Base-by-base conservation (phyloP, 2,797 vertebrate genomes). In the Babyrousa celebensis region DNA sequence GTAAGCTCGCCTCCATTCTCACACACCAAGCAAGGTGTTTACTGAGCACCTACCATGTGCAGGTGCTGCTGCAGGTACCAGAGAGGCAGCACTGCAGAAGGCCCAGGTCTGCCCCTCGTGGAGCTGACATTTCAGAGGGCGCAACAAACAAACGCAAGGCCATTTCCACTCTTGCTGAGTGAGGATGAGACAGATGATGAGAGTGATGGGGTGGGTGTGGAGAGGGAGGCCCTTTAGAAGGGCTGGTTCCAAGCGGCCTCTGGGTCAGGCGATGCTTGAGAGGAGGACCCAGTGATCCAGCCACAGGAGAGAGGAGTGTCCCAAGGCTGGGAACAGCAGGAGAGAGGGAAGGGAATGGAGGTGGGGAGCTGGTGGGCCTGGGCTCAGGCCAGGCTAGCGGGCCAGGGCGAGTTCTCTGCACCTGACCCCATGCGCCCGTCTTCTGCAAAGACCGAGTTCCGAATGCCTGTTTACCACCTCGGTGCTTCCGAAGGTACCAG, bases 161-260 rank as follows among this genome's bases (percentile, higher is more conserved):
- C 11, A 15, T 48, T 83, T 48, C 65, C 7, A 29, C 6, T 56
- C 10, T 56, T 14, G 77, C 0, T 40, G 15, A 67, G n/a, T 23
- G 54, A 83, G 52, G 72, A 63, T 10, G 32, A 62, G 54, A 7
- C 0, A 16, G 18, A 4, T 7, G 20, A 12, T 7, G 43, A 65
- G 68, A 20, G 8, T 32, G 71, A 27, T 0, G 16, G 16, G 36
- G 11, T 4, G 8, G 29, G 10, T 0, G 14, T 18, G 65, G 29
- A 1, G 20, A 7, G 27, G 48, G 3, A 40, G 5, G 14, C 1
- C 1, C 17, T 65, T 63, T 18, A 70, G 36, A n/a, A 0, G 6
- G 54, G 40, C 43, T 29, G 23, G 52, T 17, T 20, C 58, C 25
- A 32, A 84, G n/a, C 77, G 62, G 90, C 23, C 14, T 43, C 48